Conservation (phyloP, 2,888 invertebrate species). For the Trichopria drosophilae region DNA sequence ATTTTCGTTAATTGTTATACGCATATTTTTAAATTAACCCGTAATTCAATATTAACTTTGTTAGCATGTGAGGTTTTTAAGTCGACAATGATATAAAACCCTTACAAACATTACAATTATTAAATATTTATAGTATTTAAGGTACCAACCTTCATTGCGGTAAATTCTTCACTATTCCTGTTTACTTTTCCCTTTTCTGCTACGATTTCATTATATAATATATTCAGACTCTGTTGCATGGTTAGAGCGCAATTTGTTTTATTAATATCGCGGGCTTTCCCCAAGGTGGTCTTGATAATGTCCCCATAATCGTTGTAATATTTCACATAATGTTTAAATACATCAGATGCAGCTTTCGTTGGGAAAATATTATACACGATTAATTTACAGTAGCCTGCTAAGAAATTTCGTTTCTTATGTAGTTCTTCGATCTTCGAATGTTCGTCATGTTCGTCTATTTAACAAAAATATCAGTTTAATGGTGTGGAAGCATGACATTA, state of each 20-base stretch:
- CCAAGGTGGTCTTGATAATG: constrained; percentile 94
- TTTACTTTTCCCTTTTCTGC: constrained; percentile 61
- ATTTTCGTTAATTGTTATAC: background rate
- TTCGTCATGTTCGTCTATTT: constrained; percentile 90
- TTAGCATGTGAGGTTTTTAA: too few relatives aligned
- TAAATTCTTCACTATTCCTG: constrained; percentile 79
- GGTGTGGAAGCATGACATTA: too few relatives aligned
- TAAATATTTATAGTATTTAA: too few relatives aligned
- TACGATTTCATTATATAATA: constrained; percentile 76
- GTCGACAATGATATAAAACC: too few relatives aligned
- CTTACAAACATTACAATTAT: too few relatives aligned
- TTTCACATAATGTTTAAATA: constrained; percentile 97
- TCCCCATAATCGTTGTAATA: constrained; percentile 98
- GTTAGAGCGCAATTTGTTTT: constrained; percentile 94
- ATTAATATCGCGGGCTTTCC: constrained; percentile 96
- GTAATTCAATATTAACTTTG: too few relatives aligned
- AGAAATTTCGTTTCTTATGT: constrained; percentile 92
- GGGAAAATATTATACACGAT: constrained; percentile 97
- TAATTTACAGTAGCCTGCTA: constrained; percentile 96
- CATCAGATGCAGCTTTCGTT: constrained; percentile 86
- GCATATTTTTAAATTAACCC: too few relatives aligned
- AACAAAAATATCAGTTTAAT: too few relatives aligned
- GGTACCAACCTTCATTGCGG: constrained; percentile 76
- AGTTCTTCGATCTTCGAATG: constrained; percentile 93
- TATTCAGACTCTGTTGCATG: constrained; percentile 88